Percentiles rank a stretch among this genome's conserved stretches.
phyloP scores from a whole-genome alignment of 2,113 vertebrate genomes.

The Centrocercus urophasianus region DNA sequence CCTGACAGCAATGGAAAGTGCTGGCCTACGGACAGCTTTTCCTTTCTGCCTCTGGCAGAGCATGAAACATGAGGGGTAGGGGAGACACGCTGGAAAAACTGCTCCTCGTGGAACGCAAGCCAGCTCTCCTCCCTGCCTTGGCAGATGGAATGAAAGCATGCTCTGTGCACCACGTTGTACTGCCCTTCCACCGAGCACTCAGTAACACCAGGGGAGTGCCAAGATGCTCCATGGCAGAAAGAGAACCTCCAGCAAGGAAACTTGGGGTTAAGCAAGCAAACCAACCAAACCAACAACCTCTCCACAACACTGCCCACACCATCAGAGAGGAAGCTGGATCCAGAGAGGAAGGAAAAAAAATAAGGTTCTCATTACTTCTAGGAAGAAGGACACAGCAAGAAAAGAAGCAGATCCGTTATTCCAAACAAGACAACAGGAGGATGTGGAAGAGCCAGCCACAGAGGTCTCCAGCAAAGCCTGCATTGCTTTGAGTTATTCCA shows the following conservation, averaged over 20 bases:
- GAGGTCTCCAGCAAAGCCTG: not conserved
- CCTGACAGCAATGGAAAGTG: not conserved
- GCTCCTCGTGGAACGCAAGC: fast-evolving
- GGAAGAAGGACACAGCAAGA: not conserved
- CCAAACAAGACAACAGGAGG: not conserved
- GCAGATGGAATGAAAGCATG: not conserved
- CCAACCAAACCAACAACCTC: not conserved
- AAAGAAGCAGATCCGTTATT: not conserved
- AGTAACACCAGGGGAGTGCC: not conserved
- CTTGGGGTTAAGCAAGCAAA: not conserved
- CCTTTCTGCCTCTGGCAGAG: fast-evolving
- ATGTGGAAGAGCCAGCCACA: not conserved
- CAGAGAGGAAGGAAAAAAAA: not conserved
- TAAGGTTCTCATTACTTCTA: not conserved
- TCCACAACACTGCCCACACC: not conserved
- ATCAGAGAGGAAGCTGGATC: not conserved
- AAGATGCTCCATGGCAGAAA: not conserved
- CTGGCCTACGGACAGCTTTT: fast-evolving
- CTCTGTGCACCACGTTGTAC: fast-evolving
- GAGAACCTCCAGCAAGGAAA: not conserved
- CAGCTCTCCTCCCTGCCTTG: fast-evolving
- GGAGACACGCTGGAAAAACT: not conserved
- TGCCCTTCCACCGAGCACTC: not conserved
- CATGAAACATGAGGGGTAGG: fast-evolving
- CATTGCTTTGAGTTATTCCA: not conserved